Evolutionary conservation across 2,113 vertebrate species (phyloP), one percentile per base, ranked within the genome.

Genomic region (Ictalurus punctatus): DNA sequence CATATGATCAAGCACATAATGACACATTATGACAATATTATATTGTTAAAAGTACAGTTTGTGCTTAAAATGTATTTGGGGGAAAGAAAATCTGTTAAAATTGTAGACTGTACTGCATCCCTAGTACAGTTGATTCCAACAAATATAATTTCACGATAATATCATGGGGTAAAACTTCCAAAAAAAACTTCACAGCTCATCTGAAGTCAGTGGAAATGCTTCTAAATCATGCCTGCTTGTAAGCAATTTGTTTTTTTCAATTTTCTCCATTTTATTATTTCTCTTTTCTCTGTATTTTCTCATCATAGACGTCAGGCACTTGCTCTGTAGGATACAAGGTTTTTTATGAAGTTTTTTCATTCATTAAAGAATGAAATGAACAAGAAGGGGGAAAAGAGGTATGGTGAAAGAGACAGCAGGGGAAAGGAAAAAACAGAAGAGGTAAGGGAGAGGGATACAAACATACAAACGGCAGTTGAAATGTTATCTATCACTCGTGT

Each of bases 401-500:
- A 8, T 7, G 52, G 61, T 67, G 40, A 56, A 82, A 58, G 81
- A 58, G 56, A 84, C 58, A 85, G 44, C 63, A 58, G 61, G 78
- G 56, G 58, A 40, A 74, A 54, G 10, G 58, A 61, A 48, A 86
- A 84, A 92, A 90, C 89, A 61, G 86, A 87, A 93, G 90, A 90
- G 87, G 80, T 90, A 87, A 93, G 83, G 91, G 92, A 93, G 90
- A 93, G 85, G 90, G 91, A 87, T 78, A n/a, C n/a, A 87, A 82
- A 87, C 63, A 84, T 48, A 89, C 90, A 92, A 89, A 89, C 92
- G 90, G 93, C 94, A 88, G 89, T 95, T 95, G 93, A 94, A 95
- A 95, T 86, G 94, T 95, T 95, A 96, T 96, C 95, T 94, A 87
- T 92, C 88, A 89, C 94, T 93, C 91, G 92, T 95, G 95, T 96